phyloP scores from a whole-genome alignment of 2,797 vertebrate genomes.

The Philypnodon macrostomus region DNA sequence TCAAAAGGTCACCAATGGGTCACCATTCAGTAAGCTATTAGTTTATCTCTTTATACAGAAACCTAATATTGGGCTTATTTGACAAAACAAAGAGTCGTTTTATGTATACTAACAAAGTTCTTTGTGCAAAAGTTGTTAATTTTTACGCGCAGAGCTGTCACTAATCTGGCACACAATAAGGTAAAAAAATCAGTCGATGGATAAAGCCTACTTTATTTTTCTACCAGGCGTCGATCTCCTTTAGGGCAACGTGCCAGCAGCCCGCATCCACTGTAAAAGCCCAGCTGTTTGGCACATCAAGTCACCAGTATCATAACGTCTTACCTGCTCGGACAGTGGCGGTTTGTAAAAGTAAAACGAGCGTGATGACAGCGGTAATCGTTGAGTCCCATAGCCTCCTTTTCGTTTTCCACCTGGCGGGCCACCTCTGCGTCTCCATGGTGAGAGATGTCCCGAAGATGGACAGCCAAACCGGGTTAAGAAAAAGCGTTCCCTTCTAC shows the following conservation, averaged over 20 bases:
- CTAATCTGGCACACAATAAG: too few species aligned
- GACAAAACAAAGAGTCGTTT: too few species aligned
- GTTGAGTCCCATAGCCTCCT: conserved; percentile 83
- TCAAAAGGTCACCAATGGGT: too few species aligned
- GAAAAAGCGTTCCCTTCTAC: conserved; percentile 62
- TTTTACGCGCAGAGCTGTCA: too few species aligned
- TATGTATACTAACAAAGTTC: too few species aligned
- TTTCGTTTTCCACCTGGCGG: conserved; percentile 93
- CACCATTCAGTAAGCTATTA: too few species aligned
- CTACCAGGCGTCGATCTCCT: background rate
- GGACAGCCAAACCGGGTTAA: conserved; percentile 52
- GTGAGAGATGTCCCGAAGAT: conserved; percentile 67
- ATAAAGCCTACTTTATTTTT: too few species aligned
- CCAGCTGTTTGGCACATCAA: conserved; percentile 12
- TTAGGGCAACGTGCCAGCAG: conserved; percentile 17
- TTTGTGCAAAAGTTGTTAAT: too few species aligned
- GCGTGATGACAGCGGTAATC: conserved; percentile 68
- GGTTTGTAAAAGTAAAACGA: conserved; percentile 80
- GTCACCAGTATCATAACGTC: conserved; percentile 33
- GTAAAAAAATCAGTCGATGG: too few species aligned
- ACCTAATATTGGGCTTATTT: too few species aligned
- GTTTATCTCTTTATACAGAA: too few species aligned
- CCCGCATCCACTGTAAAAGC: conserved; percentile 1
- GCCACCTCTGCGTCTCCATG: conserved; percentile 89
- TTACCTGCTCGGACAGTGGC: conserved; percentile 89